Base-by-base conservation (phyloP, 1,140 invertebrate genomes). In the Psix sp. region DNA sequence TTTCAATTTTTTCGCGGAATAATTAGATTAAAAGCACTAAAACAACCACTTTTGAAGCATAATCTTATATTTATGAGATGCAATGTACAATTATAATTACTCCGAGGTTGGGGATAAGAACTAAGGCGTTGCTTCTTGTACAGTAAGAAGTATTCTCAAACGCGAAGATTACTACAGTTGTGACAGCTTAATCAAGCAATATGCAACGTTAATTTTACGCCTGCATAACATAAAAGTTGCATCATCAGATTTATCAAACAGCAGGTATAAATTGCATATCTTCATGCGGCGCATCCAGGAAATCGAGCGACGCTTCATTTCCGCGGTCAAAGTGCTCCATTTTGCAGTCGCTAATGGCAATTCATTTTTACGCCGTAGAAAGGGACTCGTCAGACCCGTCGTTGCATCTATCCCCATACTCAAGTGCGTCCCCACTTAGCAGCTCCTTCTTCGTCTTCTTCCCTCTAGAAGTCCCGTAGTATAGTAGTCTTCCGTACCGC, bases 361-460 rank as follows among this genome's bases (percentile, higher is more conserved):
- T 73, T 63, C 66, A 74, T 77, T 73, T 76, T 68, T 49, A 68
- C 36, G 43, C 45, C 52, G 33, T 66, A 62, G 66, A 71, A 68
- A 70, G 63, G 66, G 49, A 36, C 31, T 33, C 24, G 40, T 5
- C 46, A 14, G 59, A 48, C 60, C 70, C 49, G 70, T 40, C 29
- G 36, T 21, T 62, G 59, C 52, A 57, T 21, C 42, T 71, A 63
- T 76, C 74, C 71, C 40, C 36, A 40, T 59, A 48, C 65, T 11
- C 42, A 18, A 26, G 1, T 11, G 13, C 39, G 26, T 74, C 57
- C 67, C 71, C 70, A 60, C 70, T 20, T 21, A 26, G 35, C 39
- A 40, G 26, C 40, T 68, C 45, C 72, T 74, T 74, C 40, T 40
- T 72, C 57, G 24, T 57, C 42, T 65, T 54, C 45, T 56, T 67